Conservation (phyloP, 2,113 vertebrate genomes). For the Datnioides undecimradiatus region DNA sequence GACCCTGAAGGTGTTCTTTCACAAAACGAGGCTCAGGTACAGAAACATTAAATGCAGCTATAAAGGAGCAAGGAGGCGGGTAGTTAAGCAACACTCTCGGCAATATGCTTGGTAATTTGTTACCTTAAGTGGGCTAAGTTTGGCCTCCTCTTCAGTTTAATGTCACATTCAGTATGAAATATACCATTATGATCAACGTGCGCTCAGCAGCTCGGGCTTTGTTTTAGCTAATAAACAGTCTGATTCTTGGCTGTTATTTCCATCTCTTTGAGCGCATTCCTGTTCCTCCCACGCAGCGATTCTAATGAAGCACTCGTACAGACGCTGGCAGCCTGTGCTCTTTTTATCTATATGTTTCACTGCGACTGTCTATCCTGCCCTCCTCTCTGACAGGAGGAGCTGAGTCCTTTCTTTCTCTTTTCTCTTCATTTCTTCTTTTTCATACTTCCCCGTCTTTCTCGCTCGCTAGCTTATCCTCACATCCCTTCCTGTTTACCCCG, state of each 20-base stretch:
- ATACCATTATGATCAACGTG: conserved; percentile 18
- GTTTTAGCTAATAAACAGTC: conserved; percentile 38
- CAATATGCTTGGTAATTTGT: conserved; percentile 41
- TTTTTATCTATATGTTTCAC: conserved; percentile 23
- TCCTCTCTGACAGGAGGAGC: neutral
- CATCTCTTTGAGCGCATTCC: conserved; percentile 14
- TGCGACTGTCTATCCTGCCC: neutral
- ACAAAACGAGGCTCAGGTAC: conserved; percentile 49
- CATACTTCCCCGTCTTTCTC: neutral
- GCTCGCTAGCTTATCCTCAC: neutral
- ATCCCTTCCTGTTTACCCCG: neutral
- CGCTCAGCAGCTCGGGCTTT: conserved; percentile 14
- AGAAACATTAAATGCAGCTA: conserved; percentile 44
- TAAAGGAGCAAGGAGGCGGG: conserved; percentile 39
- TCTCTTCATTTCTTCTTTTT: neutral
- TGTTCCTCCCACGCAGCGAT: conserved; percentile 12
- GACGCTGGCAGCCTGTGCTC: conserved; percentile 1
- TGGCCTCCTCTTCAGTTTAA: conserved; percentile 23
- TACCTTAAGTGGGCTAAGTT: conserved; percentile 49
- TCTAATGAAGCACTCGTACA: conserved; percentile 27
- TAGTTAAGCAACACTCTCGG: conserved; percentile 34
- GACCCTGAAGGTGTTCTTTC: conserved; percentile 55
- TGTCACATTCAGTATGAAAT: conserved; percentile 48
- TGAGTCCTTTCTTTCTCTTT: neutral
- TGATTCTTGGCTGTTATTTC: conserved; percentile 18